Evolutionary conservation across 2,888 invertebrate species (phyloP), one percentile per base, ranked within the genome.

Genomic region (Parapristionchus giblindavisi): DNA sequence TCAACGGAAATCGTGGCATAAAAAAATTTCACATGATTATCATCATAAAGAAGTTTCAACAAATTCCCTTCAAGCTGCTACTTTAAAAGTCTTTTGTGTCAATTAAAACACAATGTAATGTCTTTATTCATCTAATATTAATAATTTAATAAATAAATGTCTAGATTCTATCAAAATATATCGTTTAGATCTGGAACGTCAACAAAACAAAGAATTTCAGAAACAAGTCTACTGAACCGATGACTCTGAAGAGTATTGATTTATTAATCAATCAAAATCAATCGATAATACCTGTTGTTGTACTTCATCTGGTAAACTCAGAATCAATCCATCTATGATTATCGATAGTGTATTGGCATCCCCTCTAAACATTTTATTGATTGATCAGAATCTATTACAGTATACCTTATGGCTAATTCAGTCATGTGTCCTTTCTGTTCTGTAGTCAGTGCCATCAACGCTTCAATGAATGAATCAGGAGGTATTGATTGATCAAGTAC

Each of bases 351-450:
- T 65, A 5, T 24, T 4, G 0, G 63, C n/a, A 29, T 65, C 43
- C 4, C 43, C 43, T 65, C 63, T 65, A 24, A 4, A 65, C 8
- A 27, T 24, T 5, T 21, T 43, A 21, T 24, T 1, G 34, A 17
- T 65, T 36, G 29, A 5, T 40, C 48, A 65, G 17, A 5, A 24
- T 14, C 2, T n/a, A 8, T 40, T 43, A 43, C 43, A 6, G 40
- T 63, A 63, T 61, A 65, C 63, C 63, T 65, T 36, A 65, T 6
- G 5, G 63, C 63, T n/a, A 65, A 43, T 65, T 65, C 63, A 1
- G 63, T 65, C 4, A 65, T 65, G 43, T 65, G 63, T 24, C 43
- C 63, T 65, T 43, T 65, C 63, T 65, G 63, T 43, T 65, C 63
- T 5, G 63, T 65, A 0, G 63, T 65, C 21, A 65, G 43, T 29